A percentile compares a stretch with the other conserved stretches of the same genome.
Evolutionary conservation across 2,888 invertebrate genomes (phyloP).

Genomic region (Liposcelis brunnea): DNA sequence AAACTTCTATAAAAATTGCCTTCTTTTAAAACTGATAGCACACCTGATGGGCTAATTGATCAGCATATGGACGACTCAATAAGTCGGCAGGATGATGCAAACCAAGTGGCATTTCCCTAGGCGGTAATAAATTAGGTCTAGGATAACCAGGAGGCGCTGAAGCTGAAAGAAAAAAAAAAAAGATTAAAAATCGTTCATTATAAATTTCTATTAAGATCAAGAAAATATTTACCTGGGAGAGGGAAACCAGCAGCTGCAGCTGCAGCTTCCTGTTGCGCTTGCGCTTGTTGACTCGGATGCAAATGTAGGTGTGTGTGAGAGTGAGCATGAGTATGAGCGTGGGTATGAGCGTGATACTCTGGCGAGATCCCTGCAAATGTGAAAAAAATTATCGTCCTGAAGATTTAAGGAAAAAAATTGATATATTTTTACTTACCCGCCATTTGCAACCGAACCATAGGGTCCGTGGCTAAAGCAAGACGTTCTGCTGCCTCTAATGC

Average conservation of each 20-base stretch:
- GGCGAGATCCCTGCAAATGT: conserved; percentile 41
- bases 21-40: conserved; percentile 4
- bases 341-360: conserved; percentile 83
- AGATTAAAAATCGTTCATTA: neutral
- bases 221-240: conserved; percentile 24
- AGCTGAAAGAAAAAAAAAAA: conserved; percentile 21
- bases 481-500: conserved; percentile 57
- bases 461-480: conserved; percentile 71
- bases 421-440: too few species aligned
- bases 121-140: conserved; percentile 39
- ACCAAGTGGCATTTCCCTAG: conserved; percentile 41
- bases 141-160: conserved; percentile 35
- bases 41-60: conserved; percentile 59
- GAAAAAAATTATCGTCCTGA: too few species aligned
- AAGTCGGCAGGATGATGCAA: conserved; percentile 56
- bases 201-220: conserved; percentile 16
- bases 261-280: conserved; percentile 28
- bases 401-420: too few species aligned
- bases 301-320: conserved; percentile 69
- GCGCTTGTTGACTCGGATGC: conserved; percentile 47
- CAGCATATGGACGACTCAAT: conserved; percentile 62
- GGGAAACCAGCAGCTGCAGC: conserved; percentile 29
- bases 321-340: conserved; percentile 82
- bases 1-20: neutral
- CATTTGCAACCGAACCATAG: conserved; percentile 85